Conservation (phyloP, 1,140 invertebrate species). For the Drosophila kohkoa region DNA sequence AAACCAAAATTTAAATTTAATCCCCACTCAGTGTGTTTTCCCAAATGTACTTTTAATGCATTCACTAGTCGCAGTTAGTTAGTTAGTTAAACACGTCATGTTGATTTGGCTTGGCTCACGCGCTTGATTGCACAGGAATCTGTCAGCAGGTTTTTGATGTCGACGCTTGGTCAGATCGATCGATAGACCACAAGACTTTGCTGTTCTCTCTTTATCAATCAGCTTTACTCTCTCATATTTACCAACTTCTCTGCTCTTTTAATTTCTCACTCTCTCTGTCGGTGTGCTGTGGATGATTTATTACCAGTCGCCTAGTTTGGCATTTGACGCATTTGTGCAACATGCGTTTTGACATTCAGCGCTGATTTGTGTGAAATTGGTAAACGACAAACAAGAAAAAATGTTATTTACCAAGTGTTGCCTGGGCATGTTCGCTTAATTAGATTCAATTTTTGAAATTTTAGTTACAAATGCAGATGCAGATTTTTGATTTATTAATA, state of each 20-base stretch:
- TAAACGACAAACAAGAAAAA: conserved; percentile 7
- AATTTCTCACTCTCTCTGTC: background rate
- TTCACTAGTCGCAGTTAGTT: background rate
- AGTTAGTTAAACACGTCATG: background rate
- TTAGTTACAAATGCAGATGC: conserved; percentile 45
- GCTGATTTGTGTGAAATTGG: conserved; percentile 82
- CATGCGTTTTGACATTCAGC: conserved; percentile 82
- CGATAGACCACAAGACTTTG: conserved; percentile 18
- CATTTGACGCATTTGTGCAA: conserved; percentile 83
- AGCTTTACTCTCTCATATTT: background rate
- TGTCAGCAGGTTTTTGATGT: conserved; percentile 36
- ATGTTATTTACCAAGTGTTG: conserved; percentile 23
- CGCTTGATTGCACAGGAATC: conserved; percentile 46
- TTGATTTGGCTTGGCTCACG: conserved; percentile 21
- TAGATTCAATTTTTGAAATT: conserved; percentile 44
- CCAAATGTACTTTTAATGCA: conserved; percentile 11
- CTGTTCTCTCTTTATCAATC: background rate
- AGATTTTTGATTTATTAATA: conserved; percentile 78
- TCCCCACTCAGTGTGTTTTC: background rate
- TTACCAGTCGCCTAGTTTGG: conserved; percentile 71
- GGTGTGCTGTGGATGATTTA: conserved; percentile 66
- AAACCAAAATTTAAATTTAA: too few relatives aligned
- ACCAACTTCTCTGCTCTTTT: conserved; percentile 7
- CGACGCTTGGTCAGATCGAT: conserved; percentile 38
- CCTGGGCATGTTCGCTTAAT: conserved; percentile 29